Evolutionary conservation across 2,113 vertebrate genomes (phyloP).

Genomic region (Colossoma macropomum): DNA sequence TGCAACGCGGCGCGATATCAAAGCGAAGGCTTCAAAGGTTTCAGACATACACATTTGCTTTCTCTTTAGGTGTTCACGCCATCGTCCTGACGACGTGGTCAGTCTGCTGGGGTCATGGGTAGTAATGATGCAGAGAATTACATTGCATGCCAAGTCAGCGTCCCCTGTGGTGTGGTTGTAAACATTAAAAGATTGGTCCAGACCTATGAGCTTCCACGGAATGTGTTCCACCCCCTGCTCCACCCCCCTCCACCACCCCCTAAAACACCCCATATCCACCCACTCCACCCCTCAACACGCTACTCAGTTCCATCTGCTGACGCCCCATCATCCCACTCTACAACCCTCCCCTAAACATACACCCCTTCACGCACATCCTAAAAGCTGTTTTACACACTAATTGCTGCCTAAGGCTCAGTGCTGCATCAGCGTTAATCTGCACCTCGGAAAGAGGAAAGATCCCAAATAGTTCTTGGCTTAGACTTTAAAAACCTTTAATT

Average conservation of each 20-base stretch:
- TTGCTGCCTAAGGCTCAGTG: no score
- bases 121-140: conserved; percentile 33
- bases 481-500: no score
- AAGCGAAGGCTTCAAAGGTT: background rate
- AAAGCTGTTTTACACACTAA: no score
- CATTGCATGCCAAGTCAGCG: conserved; percentile 48
- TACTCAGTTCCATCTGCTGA: background rate
- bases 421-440: no score
- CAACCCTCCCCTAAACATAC: no score
- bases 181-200: conserved; percentile 59
- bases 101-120: background rate
- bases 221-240: background rate
- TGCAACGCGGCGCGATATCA: background rate
- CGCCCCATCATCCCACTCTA: background rate
- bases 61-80: background rate
- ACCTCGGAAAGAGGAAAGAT: no score
- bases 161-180: conserved; percentile 43
- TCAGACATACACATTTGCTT: background rate
- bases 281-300: background rate
- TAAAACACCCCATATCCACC: background rate
- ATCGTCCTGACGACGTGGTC: background rate
- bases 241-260: conserved; percentile 13
- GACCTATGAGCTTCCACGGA: conserved; percentile 68
- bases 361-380: background rate
- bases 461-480: no score